Conservation (phyloP, 1,140 invertebrate genomes). For the Venturia canescens region DNA sequence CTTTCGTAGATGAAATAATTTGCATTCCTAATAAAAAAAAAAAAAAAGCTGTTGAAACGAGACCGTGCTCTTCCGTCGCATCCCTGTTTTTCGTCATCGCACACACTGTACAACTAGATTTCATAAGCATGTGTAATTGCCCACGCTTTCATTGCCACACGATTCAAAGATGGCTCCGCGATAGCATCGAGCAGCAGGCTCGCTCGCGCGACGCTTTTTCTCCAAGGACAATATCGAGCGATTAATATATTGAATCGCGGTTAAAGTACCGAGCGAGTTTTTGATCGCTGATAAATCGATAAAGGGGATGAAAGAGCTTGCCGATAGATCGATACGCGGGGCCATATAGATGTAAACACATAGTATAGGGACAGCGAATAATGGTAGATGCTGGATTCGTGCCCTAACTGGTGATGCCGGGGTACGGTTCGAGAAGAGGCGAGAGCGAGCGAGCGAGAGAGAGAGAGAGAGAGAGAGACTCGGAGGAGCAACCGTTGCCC, state of each 20-base stretch:
- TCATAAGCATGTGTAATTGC: too few relatives aligned
- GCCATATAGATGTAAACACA: conserved; percentile 4
- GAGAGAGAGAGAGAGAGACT: too few relatives aligned
- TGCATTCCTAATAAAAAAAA: too few relatives aligned
- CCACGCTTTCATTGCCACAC: too few relatives aligned
- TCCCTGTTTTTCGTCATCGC: too few relatives aligned
- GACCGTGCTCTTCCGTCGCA: too few relatives aligned
- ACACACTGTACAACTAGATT: too few relatives aligned
- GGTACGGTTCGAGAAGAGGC: background rate
- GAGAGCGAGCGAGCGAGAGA: too few relatives aligned
- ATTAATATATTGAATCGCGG: background rate
- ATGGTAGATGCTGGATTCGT: conserved; percentile 1
- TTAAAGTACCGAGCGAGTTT: background rate
- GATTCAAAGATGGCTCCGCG: too few relatives aligned
- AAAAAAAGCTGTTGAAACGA: too few relatives aligned
- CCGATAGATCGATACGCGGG: background rate
- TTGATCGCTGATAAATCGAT: conserved; percentile 1
- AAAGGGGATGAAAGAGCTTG: background rate
- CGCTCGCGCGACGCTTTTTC: background rate
- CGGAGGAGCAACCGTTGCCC: background rate
- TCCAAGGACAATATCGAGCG: background rate
- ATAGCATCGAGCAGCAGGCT: too few relatives aligned
- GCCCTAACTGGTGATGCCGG: background rate
- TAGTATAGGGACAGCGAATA: conserved; percentile 1
- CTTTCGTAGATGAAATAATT: too few relatives aligned